These are phyloP conservation scores for Hylaeus volcanicus DNA, from an alignment of 1,140 invertebrate species.

Conservation along the genomic window DNA sequence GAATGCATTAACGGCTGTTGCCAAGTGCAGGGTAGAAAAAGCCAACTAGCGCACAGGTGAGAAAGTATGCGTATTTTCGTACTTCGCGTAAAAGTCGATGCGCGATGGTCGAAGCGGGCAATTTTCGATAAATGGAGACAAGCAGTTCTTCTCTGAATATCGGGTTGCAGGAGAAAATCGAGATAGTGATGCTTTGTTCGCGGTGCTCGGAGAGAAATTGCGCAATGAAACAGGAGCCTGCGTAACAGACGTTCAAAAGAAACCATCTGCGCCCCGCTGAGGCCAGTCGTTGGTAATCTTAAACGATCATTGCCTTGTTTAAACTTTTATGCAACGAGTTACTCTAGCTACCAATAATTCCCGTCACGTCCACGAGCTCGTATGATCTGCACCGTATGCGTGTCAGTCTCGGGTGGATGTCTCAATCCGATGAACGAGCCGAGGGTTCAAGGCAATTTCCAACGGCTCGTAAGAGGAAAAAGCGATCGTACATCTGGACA, in stretches of 20 bases:
- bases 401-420: conserved; percentile 69
- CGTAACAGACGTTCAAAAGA: conserved; percentile 29
- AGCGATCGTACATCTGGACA: conserved; percentile 7
- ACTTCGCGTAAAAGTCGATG: no score
- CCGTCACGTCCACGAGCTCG: conserved; percentile 68
- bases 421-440: conserved; percentile 71
- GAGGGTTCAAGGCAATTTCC: conserved; percentile 53
- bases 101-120: conserved; percentile 38
- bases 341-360: conserved; percentile 62
- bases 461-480: conserved; percentile 34
- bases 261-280: conserved; percentile 32
- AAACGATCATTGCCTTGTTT: conserved; percentile 63
- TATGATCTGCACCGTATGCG: conserved; percentile 69
- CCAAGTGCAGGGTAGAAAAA: conserved; percentile 29
- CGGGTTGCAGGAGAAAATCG: conserved; percentile 36
- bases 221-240: conserved; percentile 45
- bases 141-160: conserved; percentile 28
- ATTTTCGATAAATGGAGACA: conserved; percentile 46
- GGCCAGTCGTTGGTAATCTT: conserved; percentile 41
- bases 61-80: no score
- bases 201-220: conserved; percentile 16
- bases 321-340: conserved; percentile 55
- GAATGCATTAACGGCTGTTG: conserved; percentile 43
- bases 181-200: conserved; percentile 36
- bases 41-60: neutral